phyloP scores from a whole-genome alignment of 1,140 invertebrate species.

The Matsumurasca onukii region DNA sequence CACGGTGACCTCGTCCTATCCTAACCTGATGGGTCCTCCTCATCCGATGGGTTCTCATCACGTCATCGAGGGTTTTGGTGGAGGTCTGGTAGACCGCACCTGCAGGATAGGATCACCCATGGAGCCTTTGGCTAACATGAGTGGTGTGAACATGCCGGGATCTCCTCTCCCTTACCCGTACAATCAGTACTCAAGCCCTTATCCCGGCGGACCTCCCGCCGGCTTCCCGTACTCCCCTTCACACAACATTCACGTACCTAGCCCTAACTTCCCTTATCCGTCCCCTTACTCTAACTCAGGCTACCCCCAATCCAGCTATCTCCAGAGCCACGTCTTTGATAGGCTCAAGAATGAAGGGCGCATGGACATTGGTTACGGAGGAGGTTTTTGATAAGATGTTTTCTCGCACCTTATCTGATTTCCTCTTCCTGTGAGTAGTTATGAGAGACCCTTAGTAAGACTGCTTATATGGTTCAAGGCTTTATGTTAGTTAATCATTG shows the following conservation, averaged over 20 bases:
- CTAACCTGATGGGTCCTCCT: constrained; percentile 43
- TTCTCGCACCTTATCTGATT: too few species aligned
- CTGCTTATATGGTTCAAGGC: constrained; percentile 25
- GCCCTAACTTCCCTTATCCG: constrained; percentile 56
- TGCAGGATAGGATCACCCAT: constrained; percentile 39
- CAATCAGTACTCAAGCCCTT: constrained; percentile 49
- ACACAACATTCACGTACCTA: constrained; percentile 55
- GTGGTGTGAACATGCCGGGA: constrained; percentile 42
- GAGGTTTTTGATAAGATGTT: constrained; percentile 57
- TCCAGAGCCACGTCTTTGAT: constrained; percentile 50
- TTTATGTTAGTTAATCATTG: not conserved
- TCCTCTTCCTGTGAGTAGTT: constrained; percentile 26
- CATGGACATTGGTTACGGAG: constrained; percentile 55
- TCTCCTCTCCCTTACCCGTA: constrained; percentile 47
- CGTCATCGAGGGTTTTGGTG: constrained; percentile 36
- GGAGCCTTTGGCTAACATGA: constrained; percentile 38
- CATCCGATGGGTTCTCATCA: constrained; percentile 40
- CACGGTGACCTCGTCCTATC: constrained; percentile 40
- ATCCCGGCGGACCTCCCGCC: constrained; percentile 46
- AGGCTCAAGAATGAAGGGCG: constrained; percentile 50
- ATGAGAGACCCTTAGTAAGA: constrained; percentile 30
- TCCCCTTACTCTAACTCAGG: constrained; percentile 49
- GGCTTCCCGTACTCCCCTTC: constrained; percentile 44
- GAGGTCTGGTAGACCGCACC: constrained; percentile 39
- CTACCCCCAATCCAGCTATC: constrained; percentile 52